Percentiles rank a stretch among this genome's conserved stretches.
Evolutionary conservation across 2,113 vertebrate genomes (phyloP).

Genomic region (Nicator chloris): DNA sequence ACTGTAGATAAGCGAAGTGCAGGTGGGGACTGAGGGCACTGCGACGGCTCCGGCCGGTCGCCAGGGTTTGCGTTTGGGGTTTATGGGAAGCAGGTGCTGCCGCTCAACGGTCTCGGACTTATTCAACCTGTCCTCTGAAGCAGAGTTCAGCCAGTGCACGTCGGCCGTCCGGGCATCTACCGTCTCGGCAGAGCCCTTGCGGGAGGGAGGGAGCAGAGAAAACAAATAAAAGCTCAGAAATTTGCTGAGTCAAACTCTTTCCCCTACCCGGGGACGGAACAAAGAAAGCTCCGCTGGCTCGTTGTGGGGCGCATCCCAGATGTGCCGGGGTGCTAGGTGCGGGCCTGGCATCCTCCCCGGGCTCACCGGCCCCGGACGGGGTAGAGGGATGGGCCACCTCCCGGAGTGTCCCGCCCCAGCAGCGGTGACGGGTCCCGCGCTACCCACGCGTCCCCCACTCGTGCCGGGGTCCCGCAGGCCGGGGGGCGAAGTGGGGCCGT

Average conservation of each 20-base stretch:
- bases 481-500: not conserved
- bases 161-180: not conserved
- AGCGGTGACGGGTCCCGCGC: not conserved
- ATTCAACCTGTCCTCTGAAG: not conserved
- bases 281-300: not conserved
- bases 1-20: slow-evolving; percentile 70
- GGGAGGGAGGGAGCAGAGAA: not conserved
- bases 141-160: not conserved
- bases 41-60: not conserved
- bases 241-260: not conserved
- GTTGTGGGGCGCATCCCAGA: not conserved
- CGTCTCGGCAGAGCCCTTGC: not conserved
- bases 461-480: not conserved
- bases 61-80: not conserved
- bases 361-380: no score
- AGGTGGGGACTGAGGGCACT: slow-evolving; percentile 40
- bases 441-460: not conserved
- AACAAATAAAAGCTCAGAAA: not conserved
- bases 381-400: not conserved
- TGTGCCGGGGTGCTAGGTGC: not conserved
- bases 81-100: slow-evolving; percentile 58
- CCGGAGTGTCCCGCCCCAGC: not conserved
- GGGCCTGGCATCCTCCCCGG: not conserved
- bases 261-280: not conserved
- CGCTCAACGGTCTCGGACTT: slow-evolving; percentile 23